Evolutionary conservation across 2,113 vertebrate genomes (phyloP), one percentile per base, ranked within the genome.

Genomic region (Osmerus eperlanus): DNA sequence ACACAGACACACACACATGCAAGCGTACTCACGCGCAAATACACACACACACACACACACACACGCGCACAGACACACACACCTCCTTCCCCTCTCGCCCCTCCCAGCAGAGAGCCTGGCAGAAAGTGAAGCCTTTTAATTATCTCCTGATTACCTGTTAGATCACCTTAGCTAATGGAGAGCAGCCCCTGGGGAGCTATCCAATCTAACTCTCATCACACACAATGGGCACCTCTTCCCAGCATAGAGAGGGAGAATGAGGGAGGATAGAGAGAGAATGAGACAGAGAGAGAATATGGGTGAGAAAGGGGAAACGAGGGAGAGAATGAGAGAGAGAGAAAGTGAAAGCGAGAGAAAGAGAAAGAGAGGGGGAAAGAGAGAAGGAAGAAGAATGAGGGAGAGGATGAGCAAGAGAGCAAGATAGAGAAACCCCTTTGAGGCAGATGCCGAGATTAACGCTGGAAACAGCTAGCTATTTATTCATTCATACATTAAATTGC

Each of bases 141-240:
- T 93, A 93, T 93, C 91, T 93, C 86, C 89, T 92, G 91, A 93
- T 93, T 92, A 93, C 90, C 92, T 92, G 92, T 92, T 92, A 93
- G 90, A 93, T 91, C 92, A 93, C 92, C 91, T 92, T 91, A 89
- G 90, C 90, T 92, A 93, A 93, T 93, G 88, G 90, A 92, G 90
- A 91, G 91, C 88, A 88, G 87, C 84, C 90, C 92, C 89, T 90
- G 70, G 90, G 89, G 90, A 90, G 84, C 84, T 84, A 89, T 92
- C 91, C 92, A 93, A 92, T 93, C 91, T 90, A 91, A 88, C 86
- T 91, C 90, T 91, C 90, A 91, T 92, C 90, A 85, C 86, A 88
- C 86, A 92, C 91, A 92, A 92, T 91, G 88, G 90, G 89, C 89
- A 87, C 78, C 86, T 88, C 89, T 91, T 91, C 82, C 89, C 83